Base-by-base conservation (phyloP, 2,888 invertebrate genomes). In the Mythimna loreyi region DNA sequence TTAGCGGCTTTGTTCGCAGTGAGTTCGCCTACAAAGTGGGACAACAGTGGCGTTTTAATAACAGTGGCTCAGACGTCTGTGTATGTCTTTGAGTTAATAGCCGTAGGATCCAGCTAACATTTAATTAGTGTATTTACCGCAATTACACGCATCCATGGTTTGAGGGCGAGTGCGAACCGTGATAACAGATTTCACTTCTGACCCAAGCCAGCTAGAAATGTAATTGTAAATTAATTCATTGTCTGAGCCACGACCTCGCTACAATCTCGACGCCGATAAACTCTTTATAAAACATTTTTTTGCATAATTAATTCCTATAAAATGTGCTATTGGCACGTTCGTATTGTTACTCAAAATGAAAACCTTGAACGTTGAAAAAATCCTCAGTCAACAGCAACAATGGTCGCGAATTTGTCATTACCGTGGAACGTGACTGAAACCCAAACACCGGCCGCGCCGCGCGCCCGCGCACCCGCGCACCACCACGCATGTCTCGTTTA, bases 61-160 rank as follows among this genome's bases (percentile, higher is more conserved):
- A 72, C 67, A 68, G 68, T 71, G 67, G 49, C 47, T 59, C 61
- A 19, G 66, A 84, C 87, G 50, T 59, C 66, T 45, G 66, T 81
- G 84, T 19, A 19, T 45, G 85, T 84, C 85, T 89, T 78, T 82
- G 82, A 63, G 77, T 87, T 92, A 91, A 90, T 92, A 91, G 87
- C 85, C 73, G 89, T 92, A 91, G 88, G 91, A 89, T 91, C 87
- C 90, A 89, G 85, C 88, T 86, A 90, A 89, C 88, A 84, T 86
- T 92, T 95, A 94, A 94, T 95, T 94, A 91, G 85, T 85, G 83
- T 88, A 89, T 92, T 92, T 94, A 92, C 88, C 86, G 87, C 94
- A 94, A 95, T 95, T 94, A 95, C 93, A 94, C 93, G 95, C 95
- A 92, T 94, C 94, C 93, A 90, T 91, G 92, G 89, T 92, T 93